Conservation (phyloP, 1,140 invertebrate species). For the Heliconius himera region DNA sequence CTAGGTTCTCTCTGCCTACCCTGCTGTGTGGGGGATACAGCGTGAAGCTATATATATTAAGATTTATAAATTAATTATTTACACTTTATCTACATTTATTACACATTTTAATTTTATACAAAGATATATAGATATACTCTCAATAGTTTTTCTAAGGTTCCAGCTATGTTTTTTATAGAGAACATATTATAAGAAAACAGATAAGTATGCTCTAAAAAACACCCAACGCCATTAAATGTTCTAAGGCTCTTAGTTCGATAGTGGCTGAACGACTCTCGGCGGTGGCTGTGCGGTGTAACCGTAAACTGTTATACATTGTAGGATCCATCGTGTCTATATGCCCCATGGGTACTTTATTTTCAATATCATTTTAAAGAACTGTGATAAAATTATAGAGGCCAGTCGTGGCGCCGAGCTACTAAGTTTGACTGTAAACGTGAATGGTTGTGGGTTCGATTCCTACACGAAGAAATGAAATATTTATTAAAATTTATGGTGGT, state of each 20-base stretch:
- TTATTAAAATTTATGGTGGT: too few relatives aligned
- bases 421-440: too few relatives aligned
- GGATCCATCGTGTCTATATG: background rate
- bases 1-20: too few relatives aligned
- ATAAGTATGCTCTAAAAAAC: constrained; percentile 8
- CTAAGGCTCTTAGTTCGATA: constrained; percentile 20
- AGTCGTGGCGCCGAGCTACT: too few relatives aligned
- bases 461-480: too few relatives aligned
- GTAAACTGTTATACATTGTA: background rate
- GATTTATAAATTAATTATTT: too few relatives aligned
- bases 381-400: too few relatives aligned
- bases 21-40: too few relatives aligned
- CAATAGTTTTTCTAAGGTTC: background rate
- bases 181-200: background rate
- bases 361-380: background rate
- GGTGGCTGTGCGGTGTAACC: background rate
- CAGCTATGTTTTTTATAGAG: background rate
- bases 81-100: too few relatives aligned
- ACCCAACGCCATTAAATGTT: constrained; percentile 12
- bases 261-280: constrained; percentile 16
- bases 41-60: too few relatives aligned
- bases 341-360: background rate
- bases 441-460: background rate
- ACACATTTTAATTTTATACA: too few relatives aligned
- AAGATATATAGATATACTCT: too few relatives aligned